A percentile compares a stretch with the other conserved stretches of the same genome.
Conservation (phyloP, 2,888 invertebrate genomes). For the Apomyelois bistriatella region DNA sequence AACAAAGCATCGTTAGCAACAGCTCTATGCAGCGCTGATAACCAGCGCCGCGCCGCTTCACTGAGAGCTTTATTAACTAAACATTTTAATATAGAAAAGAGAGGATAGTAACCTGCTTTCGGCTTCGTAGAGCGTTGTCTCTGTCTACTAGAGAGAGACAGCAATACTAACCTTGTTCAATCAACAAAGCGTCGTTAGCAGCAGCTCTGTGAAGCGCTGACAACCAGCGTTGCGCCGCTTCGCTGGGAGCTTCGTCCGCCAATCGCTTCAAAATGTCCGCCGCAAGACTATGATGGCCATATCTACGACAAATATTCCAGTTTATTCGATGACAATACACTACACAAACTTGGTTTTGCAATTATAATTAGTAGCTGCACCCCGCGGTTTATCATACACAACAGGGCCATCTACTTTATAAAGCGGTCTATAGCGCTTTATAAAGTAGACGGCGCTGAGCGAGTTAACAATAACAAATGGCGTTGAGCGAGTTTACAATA, state of each 20-base stretch:
- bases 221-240: slow-evolving; percentile 94
- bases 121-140: too few species aligned
- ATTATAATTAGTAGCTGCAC: too few species aligned
- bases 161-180: slow-evolving; percentile 40
- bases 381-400: too few species aligned
- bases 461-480: too few species aligned
- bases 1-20: slow-evolving; percentile 86
- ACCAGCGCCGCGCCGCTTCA: slow-evolving; percentile 90
- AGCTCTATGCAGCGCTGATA: slow-evolving; percentile 88
- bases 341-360: too few species aligned
- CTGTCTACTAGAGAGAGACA: background rate
- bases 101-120: too few species aligned
- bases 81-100: too few species aligned
- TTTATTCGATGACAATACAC: too few species aligned
- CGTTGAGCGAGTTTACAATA: too few species aligned
- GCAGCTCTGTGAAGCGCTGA: slow-evolving; percentile 88
- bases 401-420: too few species aligned
- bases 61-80: slow-evolving; percentile 85
- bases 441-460: too few species aligned
- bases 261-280: slow-evolving; percentile 82
- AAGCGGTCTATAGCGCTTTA: too few species aligned
- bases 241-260: slow-evolving; percentile 87
- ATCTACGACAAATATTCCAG: slow-evolving; percentile 52
- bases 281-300: slow-evolving; percentile 88
- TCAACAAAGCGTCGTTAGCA: slow-evolving; percentile 84